Conservation (phyloP, 2,888 invertebrate genomes). For the Dolichomitus sp. region DNA sequence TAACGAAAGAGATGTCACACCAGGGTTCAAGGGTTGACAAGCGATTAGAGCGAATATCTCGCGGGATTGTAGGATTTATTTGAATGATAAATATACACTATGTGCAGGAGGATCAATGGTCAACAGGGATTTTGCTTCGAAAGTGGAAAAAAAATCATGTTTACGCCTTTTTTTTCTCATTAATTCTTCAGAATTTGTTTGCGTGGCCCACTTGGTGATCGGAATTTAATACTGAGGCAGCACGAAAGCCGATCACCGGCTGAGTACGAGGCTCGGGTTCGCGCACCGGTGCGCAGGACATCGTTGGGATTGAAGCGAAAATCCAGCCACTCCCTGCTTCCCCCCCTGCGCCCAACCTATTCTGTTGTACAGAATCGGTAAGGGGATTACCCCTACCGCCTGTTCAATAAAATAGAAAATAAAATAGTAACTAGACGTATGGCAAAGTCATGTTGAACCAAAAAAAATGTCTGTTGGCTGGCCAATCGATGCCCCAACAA, state of each 20-base stretch:
- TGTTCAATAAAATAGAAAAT: not conserved
- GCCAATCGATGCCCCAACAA: not conserved
- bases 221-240: not conserved
- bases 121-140: not conserved
- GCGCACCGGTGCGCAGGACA: not conserved
- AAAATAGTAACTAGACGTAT: not conserved
- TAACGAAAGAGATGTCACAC: not conserved
- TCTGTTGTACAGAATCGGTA: not conserved
- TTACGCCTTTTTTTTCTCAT: not conserved
- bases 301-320: constrained; percentile 8
- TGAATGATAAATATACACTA: not conserved
- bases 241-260: constrained; percentile 20
- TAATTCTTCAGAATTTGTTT: not conserved
- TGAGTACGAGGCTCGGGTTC: constrained; percentile 5
- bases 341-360: not conserved
- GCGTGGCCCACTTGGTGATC: not conserved
- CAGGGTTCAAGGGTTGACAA: not conserved
- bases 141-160: not conserved
- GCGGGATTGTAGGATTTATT: not conserved
- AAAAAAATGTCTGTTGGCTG: not conserved
- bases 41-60: constrained; percentile 5
- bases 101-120: not conserved
- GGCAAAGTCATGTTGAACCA: not conserved
- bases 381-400: not conserved
- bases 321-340: not conserved